These are phyloP conservation scores for Drosophila algonquin DNA, from an alignment of 2,888 invertebrate genomes.

Conservation along the genomic window DNA sequence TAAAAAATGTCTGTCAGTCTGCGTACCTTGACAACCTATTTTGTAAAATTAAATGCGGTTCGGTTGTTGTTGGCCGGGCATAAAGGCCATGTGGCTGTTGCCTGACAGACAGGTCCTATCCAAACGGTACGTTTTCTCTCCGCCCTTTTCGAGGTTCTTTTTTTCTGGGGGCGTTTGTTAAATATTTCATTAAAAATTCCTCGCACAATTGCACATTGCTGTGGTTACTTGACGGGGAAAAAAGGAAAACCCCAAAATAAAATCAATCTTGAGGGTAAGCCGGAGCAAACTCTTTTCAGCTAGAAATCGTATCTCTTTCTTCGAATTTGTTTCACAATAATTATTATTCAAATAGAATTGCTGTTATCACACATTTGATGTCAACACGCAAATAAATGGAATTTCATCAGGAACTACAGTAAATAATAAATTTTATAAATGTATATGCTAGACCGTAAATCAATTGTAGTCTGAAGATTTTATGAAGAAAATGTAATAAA, in stretches of 20 bases:
- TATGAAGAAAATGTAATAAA: slow-evolving; percentile 15
- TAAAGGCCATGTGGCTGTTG: slow-evolving; percentile 13
- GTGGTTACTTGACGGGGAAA: slow-evolving; percentile 12
- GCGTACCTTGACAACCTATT: slow-evolving; percentile 36
- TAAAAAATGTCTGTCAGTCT: slow-evolving; percentile 19
- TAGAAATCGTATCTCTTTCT: background rate
- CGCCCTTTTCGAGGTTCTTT: slow-evolving; percentile 4
- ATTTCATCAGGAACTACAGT: background rate
- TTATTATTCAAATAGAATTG: slow-evolving; percentile 12
- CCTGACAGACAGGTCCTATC: slow-evolving; percentile 2
- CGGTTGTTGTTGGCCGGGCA: slow-evolving; percentile 19
- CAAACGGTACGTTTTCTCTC: background rate
- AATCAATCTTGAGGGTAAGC: slow-evolving; percentile 10
- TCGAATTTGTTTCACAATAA: slow-evolving; percentile 1
- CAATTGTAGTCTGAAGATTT: slow-evolving; percentile 11
- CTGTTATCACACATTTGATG: slow-evolving; percentile 10
- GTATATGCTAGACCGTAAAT: slow-evolving; percentile 15
- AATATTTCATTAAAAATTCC: slow-evolving; percentile 60
- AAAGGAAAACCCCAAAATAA: slow-evolving; percentile 24
- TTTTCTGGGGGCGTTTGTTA: slow-evolving; percentile 25
- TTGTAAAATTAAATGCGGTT: slow-evolving; percentile 41
- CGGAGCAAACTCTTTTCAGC: background rate
- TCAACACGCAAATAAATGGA: slow-evolving; percentile 3
- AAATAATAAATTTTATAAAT: slow-evolving; percentile 15
- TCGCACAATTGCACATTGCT: slow-evolving; percentile 42